These are phyloP conservation scores for Troides helena DNA, from an alignment of 2,888 invertebrate genomes.

Conservation along the genomic window DNA sequence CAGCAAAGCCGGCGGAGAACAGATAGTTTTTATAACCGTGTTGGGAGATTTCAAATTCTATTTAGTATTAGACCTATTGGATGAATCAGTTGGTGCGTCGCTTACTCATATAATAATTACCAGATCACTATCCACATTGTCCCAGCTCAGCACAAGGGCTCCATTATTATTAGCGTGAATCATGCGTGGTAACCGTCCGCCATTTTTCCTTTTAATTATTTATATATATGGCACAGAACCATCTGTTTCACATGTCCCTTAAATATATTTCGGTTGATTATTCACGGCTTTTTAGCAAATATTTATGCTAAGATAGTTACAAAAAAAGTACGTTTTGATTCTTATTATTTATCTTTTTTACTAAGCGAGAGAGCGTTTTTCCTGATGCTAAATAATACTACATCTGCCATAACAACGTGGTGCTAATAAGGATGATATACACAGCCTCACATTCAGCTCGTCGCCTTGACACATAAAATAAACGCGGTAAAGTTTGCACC, in stretches of 20 bases:
- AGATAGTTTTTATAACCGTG: background rate
- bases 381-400: no score
- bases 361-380: no score
- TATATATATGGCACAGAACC: background rate
- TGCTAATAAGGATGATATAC: no score
- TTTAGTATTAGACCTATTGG: slow-evolving; percentile 6
- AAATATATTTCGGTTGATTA: background rate
- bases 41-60: background rate
- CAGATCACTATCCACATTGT: slow-evolving; percentile 24
- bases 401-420: no score
- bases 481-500: no score
- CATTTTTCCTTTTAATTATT: slow-evolving; percentile 17
- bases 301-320: background rate
- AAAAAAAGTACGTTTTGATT: background rate
- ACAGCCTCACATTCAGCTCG: no score
- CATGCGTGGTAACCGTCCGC: background rate
- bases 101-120: slow-evolving; percentile 27
- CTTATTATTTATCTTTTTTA: no score
- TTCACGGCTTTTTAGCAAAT: background rate
- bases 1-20: no score
- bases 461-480: no score
- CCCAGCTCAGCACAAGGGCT: slow-evolving; percentile 9
- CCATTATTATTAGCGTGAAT: slow-evolving; percentile 21
- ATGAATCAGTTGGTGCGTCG: slow-evolving; percentile 22
- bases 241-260: background rate